phyloP scores from a whole-genome alignment of 1,140 invertebrate genomes.

The Tyrophagus putrescentiae region DNA sequence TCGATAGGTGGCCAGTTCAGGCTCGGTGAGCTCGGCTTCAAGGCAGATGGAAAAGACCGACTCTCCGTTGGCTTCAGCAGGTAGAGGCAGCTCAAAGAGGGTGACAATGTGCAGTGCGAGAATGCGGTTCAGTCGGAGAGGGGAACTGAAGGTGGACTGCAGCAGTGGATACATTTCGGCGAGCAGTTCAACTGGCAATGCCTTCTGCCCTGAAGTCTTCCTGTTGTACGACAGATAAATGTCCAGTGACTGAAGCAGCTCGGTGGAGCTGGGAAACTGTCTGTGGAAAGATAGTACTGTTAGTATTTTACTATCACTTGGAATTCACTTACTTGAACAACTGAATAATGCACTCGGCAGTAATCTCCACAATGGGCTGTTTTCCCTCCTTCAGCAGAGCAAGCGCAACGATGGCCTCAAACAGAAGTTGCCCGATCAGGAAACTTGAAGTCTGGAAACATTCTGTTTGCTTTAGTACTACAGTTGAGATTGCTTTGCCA shows the following conservation, averaged over 20 bases:
- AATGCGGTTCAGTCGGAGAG: conserved; percentile 41
- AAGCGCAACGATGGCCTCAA: conserved; percentile 15
- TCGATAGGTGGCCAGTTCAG: conserved; percentile 55
- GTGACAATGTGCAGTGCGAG: conserved; percentile 53
- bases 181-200: conserved; percentile 1
- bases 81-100: conserved; percentile 42
- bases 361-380: background rate
- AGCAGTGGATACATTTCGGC: conserved; percentile 15
- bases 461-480: too few relatives aligned
- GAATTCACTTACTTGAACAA: conserved; percentile 12
- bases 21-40: conserved; percentile 48
- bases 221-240: conserved; percentile 9
- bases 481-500: too few relatives aligned
- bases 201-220: background rate
- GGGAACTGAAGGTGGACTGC: conserved; percentile 18
- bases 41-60: conserved; percentile 49
- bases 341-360: background rate
- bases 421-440: background rate
- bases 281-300: background rate
- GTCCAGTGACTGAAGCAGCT: conserved; percentile 10
- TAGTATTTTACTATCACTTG: background rate
- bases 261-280: background rate
- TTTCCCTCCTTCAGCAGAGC: background rate
- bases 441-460: too few relatives aligned
- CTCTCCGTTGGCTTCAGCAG: conserved; percentile 31